Conservation (phyloP, 2,888 invertebrate species). For the Ophion slaviceki region DNA sequence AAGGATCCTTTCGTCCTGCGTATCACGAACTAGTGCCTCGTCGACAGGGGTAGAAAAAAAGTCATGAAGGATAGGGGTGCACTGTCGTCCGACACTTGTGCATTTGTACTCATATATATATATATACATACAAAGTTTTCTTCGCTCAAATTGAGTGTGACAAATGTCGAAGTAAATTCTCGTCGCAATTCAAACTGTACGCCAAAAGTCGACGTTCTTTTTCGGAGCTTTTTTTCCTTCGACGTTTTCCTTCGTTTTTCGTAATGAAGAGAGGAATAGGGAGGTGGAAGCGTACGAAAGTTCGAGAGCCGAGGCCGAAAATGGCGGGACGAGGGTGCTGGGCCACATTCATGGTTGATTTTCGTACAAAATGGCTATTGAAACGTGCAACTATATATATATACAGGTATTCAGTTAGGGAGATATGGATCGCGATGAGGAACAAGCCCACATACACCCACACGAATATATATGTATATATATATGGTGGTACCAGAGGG, state of each 20-base stretch:
- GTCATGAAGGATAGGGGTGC: slow-evolving; percentile 74
- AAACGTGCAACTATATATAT: slow-evolving; percentile 74
- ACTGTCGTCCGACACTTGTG: slow-evolving; percentile 76
- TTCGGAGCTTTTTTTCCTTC: background rate
- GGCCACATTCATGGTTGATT: slow-evolving; percentile 56
- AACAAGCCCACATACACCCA: slow-evolving; percentile 31
- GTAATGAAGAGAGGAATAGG: background rate
- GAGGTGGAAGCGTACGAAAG: background rate
- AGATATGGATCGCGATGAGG: slow-evolving; percentile 80
- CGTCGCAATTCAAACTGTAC: background rate
- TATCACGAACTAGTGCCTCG: slow-evolving; percentile 30
- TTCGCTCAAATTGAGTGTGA: too few relatives aligned
- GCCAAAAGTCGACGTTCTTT: background rate
- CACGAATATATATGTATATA: slow-evolving; percentile 7
- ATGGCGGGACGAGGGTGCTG: slow-evolving; percentile 19
- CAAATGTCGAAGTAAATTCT: too few relatives aligned
- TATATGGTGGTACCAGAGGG: slow-evolving; percentile 50
- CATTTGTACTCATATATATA: slow-evolving; percentile 17
- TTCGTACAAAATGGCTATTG: slow-evolving; percentile 80
- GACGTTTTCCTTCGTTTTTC: background rate
- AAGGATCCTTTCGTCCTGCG: too few relatives aligned
- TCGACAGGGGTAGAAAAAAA: slow-evolving; percentile 13
- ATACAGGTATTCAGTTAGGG: slow-evolving; percentile 67
- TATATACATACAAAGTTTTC: too few relatives aligned
- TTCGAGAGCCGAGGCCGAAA: background rate